Conservation (phyloP, 2,797 vertebrate species). For the Sebastolobus altivelis region DNA sequence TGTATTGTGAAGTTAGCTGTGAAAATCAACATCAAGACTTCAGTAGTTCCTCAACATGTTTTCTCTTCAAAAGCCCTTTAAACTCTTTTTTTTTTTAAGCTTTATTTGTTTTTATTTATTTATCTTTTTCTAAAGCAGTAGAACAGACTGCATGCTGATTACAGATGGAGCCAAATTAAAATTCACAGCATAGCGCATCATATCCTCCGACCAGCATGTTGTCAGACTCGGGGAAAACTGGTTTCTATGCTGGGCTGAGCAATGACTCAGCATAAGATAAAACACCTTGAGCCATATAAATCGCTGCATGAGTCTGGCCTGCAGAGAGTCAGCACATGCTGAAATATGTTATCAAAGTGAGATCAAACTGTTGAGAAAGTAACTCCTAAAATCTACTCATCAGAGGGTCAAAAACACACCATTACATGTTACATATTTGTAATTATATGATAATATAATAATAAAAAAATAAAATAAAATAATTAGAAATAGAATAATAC, state of each 20-base stretch:
- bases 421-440: not conserved
- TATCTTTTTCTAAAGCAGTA: conserved; percentile 32
- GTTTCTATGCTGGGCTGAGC: conserved; percentile 31
- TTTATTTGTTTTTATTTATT: conserved; percentile 39
- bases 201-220: conserved; percentile 28
- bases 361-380: not conserved
- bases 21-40: conserved; percentile 33
- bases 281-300: conserved; percentile 43
- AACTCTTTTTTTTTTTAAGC: not conserved
- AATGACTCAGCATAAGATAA: conserved; percentile 53
- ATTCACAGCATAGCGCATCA: conserved; percentile 49
- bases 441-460: not conserved
- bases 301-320: conserved; percentile 31
- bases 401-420: not conserved
- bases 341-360: not conserved
- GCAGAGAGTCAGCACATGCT: conserved; percentile 7
- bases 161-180: conserved; percentile 53
- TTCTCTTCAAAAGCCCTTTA: conserved; percentile 16
- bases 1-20: conserved; percentile 9
- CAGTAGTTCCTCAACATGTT: conserved; percentile 13
- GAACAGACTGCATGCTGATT: conserved; percentile 48
- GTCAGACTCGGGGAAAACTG: conserved; percentile 30
- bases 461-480: too few relatives aligned
- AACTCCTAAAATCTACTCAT: not conserved
- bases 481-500: too few relatives aligned